phyloP scores from a whole-genome alignment of 2,113 vertebrate genomes.

The Callipepla squamata region DNA sequence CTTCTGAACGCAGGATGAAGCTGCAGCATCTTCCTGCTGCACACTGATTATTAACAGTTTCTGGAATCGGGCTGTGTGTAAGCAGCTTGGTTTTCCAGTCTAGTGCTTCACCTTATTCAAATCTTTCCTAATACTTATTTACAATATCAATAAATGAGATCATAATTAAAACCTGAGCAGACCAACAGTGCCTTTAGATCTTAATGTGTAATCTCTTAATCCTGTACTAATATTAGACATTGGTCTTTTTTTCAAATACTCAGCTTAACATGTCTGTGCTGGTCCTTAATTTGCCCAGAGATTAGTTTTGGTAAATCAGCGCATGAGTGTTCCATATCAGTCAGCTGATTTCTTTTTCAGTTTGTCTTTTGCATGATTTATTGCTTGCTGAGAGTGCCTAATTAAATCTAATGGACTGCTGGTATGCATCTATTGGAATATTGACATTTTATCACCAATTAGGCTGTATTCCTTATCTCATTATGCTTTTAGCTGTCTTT shows the following conservation, averaged over 20 bases:
- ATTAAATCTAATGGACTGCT: slow-evolving; percentile 69
- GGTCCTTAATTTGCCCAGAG: slow-evolving; percentile 12
- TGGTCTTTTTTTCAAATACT: not conserved
- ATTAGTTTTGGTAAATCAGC: slow-evolving; percentile 44
- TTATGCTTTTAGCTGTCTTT: slow-evolving; percentile 55
- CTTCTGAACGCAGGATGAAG: not conserved
- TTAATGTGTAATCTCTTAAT: slow-evolving; percentile 37
- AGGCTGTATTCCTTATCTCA: slow-evolving; percentile 47
- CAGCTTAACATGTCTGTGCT: not conserved
- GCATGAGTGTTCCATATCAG: slow-evolving; percentile 41
- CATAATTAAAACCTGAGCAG: slow-evolving; percentile 27
- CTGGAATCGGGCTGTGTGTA: fast-evolving
- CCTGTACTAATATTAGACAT: slow-evolving; percentile 28
- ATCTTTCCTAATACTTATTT: not conserved
- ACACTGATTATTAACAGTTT: not conserved
- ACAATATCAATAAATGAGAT: slow-evolving; percentile 2
- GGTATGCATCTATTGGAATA: slow-evolving; percentile 62
- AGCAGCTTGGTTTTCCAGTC: not conserved
- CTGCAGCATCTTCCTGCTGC: fast-evolving
- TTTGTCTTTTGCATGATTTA: slow-evolving; percentile 65
- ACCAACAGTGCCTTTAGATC: not conserved
- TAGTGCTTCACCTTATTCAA: not conserved
- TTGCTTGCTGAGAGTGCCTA: slow-evolving; percentile 59
- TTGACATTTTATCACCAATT: slow-evolving; percentile 72
- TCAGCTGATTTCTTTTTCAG: slow-evolving; percentile 56